Evolutionary conservation across 2,113 vertebrate genomes (phyloP), one percentile per base, ranked within the genome.

Genomic region (Misgurnus mizolepis): DNA sequence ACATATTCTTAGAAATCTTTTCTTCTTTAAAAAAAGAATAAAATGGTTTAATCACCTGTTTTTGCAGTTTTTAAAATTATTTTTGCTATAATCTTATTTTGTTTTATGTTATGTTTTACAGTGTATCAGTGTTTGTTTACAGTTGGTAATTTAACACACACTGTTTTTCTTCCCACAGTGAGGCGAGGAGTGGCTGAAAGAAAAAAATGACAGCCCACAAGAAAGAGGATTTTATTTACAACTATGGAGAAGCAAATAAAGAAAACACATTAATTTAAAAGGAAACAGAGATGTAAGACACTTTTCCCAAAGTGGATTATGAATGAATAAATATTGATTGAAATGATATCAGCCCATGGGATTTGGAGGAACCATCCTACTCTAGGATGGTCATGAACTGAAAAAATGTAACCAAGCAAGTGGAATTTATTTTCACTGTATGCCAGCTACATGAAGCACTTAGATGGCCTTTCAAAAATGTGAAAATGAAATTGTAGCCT

Each of bases 161-260:
- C 78, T 78, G 43, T 58, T 78, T 82, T 82, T 61, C 67, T 66
- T 85, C 76, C 76, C 40, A 7, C 80, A 85, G 83, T 67, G 40
- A 82, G 80, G 76, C 76, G 71, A 81, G 79, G 56, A 76, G 70
- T 43, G 74, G 53, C 69, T 62, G 22, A 67, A 80, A 82, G 65
- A 49, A 66, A 7, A 53, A 39, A 11, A 43, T 67, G 45, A 67
- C n/a, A 76, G 71, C 65, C 67, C 71, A n/a, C 27, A 39, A 79
- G 70, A 76, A 62, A 43, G 70, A 80, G 61, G 50, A 67, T 74
- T 45, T 75, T 76, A 65, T 67, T 74, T 76, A 58, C 67, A 43
- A 60, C 80, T 71, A 72, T 80, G 77, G 72, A 73, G 72, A 76
- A 74, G 10, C 18, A 6, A 58, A 58, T n/a, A 47, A 79, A 50